Conservation (phyloP, 2,113 vertebrate genomes). For the Pipra filicauda region DNA sequence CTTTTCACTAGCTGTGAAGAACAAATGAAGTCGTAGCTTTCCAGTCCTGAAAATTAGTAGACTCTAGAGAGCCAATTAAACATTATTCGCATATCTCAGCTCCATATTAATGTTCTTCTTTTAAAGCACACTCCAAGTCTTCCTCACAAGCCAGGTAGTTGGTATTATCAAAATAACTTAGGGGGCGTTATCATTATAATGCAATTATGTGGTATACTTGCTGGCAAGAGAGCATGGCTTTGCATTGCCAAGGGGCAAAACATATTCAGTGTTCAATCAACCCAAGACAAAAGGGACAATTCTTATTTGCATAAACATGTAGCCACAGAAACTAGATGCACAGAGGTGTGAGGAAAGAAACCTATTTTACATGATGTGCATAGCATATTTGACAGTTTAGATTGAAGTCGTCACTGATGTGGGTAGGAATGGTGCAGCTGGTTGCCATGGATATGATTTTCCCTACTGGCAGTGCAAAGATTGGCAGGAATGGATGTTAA, state of each 20-base stretch:
- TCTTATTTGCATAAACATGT: slow-evolving; percentile 87
- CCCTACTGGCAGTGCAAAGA: slow-evolving; percentile 74
- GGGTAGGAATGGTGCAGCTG: slow-evolving; percentile 72
- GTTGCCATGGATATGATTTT: slow-evolving; percentile 84
- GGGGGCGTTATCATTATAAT: slow-evolving; percentile 63
- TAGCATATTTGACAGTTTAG: slow-evolving; percentile 85
- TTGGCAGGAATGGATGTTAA: slow-evolving; percentile 71
- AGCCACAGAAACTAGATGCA: slow-evolving; percentile 86
- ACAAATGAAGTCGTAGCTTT: slow-evolving; percentile 67
- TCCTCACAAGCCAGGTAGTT: slow-evolving; percentile 38
- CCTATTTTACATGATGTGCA: slow-evolving; percentile 90
- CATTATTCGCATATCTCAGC: slow-evolving; percentile 45
- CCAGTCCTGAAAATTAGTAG: slow-evolving; percentile 66
- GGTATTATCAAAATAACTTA: slow-evolving; percentile 70
- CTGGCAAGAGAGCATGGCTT: slow-evolving; percentile 67
- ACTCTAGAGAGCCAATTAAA: slow-evolving; percentile 71
- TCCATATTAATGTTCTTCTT: slow-evolving; percentile 55
- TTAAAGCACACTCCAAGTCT: slow-evolving; percentile 42
- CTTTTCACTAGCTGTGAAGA: slow-evolving; percentile 51
- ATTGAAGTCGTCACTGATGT: slow-evolving; percentile 74
- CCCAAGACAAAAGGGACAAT: slow-evolving; percentile 76
- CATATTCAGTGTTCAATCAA: slow-evolving; percentile 77
- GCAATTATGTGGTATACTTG: slow-evolving; percentile 66
- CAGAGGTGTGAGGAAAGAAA: slow-evolving; percentile 86
- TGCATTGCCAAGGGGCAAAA: slow-evolving; percentile 73